Conservation (phyloP, 1,140 invertebrate genomes). For the Aphis gossypii region DNA sequence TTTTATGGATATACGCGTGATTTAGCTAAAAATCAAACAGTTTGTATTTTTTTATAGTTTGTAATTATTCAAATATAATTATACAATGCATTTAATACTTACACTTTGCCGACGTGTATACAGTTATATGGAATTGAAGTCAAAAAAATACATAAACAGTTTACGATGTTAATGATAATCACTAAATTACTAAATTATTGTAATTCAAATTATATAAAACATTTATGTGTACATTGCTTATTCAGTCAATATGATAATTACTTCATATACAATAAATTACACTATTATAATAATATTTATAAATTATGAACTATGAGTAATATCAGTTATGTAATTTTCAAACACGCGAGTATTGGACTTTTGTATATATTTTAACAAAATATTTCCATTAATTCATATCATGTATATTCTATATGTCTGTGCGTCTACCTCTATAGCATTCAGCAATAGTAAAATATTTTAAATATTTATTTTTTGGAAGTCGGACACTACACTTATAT, state of each 20-base stretch:
- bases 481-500: not conserved
- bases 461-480: not conserved
- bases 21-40: not conserved
- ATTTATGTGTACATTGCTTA: not conserved
- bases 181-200: not conserved
- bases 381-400: not conserved
- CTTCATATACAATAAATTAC: not conserved
- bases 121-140: not conserved
- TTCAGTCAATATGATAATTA: not conserved
- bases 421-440: not conserved
- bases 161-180: not conserved
- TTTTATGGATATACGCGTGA: not conserved
- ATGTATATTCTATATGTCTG: not conserved
- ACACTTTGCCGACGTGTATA: not conserved
- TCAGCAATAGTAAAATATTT: not conserved
- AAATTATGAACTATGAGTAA: not conserved
- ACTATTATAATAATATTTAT: not conserved
- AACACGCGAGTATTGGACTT: not conserved
- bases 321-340: not conserved
- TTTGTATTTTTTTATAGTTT: not conserved
- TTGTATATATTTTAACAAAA: not conserved
- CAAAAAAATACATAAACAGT: not conserved
- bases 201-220: not conserved
- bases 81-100: not conserved
- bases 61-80: not conserved